Conservation (phyloP, 2,113 vertebrate genomes). For the Irena cyanogastra region DNA sequence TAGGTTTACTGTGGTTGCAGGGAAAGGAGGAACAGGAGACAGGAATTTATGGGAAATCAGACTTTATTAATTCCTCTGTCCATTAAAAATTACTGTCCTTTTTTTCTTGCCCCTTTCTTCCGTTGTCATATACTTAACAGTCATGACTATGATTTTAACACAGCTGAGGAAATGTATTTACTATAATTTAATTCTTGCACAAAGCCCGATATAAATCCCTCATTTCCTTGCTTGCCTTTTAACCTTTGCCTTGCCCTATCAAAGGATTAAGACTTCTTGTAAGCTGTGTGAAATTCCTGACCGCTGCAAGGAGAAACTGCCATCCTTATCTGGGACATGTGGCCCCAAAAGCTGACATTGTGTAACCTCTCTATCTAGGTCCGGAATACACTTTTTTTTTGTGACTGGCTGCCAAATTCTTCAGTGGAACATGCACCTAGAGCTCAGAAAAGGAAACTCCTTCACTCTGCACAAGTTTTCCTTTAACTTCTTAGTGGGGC, state of each 20-base stretch:
- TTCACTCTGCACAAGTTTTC: fast-evolving
- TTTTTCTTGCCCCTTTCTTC: not conserved
- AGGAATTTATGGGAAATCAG: not conserved
- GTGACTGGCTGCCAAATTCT: not conserved
- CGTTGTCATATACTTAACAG: not conserved
- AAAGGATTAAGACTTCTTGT: not conserved
- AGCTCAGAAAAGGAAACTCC: not conserved
- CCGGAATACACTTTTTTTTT: not conserved
- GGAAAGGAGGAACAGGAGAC: not conserved
- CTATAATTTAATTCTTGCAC: not conserved
- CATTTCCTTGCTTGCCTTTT: not conserved
- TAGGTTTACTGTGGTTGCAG: not conserved
- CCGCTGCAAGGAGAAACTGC: not conserved
- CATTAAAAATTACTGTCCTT: not conserved
- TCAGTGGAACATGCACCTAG: not conserved
- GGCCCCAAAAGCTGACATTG: not conserved
- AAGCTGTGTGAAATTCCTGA: not conserved
- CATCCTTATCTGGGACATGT: not conserved
- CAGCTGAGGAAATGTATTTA: not conserved
- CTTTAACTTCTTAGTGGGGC: not conserved
- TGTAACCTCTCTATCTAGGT: fast-evolving
- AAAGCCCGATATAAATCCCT: not conserved
- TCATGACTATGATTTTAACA: not conserved
- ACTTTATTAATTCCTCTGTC: not conserved
- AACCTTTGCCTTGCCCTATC: not conserved